phyloP scores from a whole-genome alignment of 2,888 invertebrate species.

The Cinara cedri region DNA sequence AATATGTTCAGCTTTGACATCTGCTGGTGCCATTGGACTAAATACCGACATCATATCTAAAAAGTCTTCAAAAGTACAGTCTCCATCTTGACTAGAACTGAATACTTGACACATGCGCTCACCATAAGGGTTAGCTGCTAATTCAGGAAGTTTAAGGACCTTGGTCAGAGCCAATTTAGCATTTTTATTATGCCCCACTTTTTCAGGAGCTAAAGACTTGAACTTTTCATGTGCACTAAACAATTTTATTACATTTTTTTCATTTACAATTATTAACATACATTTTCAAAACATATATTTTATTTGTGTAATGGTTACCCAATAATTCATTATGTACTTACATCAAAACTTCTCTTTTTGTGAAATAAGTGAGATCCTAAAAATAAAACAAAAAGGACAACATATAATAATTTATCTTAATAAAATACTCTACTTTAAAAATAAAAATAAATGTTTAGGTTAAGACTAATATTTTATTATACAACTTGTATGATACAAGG shows the following conservation, averaged over 20 bases:
- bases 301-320: constrained; percentile 38
- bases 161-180: constrained; percentile 84
- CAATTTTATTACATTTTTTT: constrained; percentile 57
- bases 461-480: constrained; percentile 53
- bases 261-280: constrained; percentile 14
- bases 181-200: constrained; percentile 86
- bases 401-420: constrained; percentile 35
- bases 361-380: constrained; percentile 91
- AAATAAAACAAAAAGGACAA: constrained; percentile 62
- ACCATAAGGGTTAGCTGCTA: constrained; percentile 88
- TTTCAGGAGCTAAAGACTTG: constrained; percentile 85
- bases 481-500: constrained; percentile 52
- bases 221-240: constrained; percentile 88
- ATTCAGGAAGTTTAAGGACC: constrained; percentile 83
- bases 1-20: constrained; percentile 93
- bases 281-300: constrained; percentile 27
- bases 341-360: constrained; percentile 90
- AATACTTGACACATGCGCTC: constrained; percentile 92
- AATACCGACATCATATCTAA: constrained; percentile 97
- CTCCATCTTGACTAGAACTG: constrained; percentile 85
- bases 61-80: constrained; percentile 94
- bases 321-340: constrained; percentile 66
- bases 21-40: constrained; percentile 86
- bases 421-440: constrained; percentile 25
- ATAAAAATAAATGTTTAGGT: constrained; percentile 44